phyloP scores from a whole-genome alignment of 1,140 invertebrate species.

The Zaprionus nigranus region DNA sequence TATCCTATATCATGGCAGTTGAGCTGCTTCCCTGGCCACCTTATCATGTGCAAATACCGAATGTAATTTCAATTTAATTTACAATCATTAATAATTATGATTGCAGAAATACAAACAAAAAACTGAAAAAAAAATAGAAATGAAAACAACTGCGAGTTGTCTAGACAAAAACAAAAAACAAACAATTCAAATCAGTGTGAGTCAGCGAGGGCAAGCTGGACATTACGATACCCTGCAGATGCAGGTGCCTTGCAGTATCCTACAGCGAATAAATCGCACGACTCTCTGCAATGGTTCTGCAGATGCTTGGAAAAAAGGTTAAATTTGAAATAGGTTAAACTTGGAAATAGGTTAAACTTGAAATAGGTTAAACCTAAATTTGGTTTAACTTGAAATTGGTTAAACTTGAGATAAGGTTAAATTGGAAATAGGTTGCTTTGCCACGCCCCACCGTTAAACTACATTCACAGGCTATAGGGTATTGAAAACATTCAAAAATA shows the following conservation, averaged over 20 bases:
- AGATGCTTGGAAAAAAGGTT: neutral
- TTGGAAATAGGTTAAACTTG: too few species aligned
- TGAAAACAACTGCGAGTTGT: conserved; percentile 5
- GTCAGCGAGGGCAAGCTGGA: neutral
- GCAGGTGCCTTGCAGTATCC: too few species aligned
- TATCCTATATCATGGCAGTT: neutral
- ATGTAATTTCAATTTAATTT: conserved; percentile 9
- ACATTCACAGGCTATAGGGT: conserved; percentile 10
- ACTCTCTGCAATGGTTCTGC: neutral
- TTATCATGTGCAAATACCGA: neutral
- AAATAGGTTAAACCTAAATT: too few species aligned
- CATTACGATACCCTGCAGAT: neutral
- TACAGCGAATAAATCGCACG: neutral
- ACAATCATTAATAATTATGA: conserved; percentile 38
- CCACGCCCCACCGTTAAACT: neutral
- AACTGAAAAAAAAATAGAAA: neutral
- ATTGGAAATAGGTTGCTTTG: too few species aligned
- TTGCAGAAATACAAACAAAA: conserved; percentile 24
- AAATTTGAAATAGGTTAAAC: too few species aligned
- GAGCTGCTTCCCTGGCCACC: neutral
- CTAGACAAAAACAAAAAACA: conserved; percentile 34
- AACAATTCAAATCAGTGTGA: conserved; percentile 6
- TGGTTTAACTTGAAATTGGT: too few species aligned
- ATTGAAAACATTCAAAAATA: conserved; percentile 23
- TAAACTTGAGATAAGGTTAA: too few species aligned